Conservation (phyloP, 2,113 vertebrate species). For the Potamarius usumacintae region DNA sequence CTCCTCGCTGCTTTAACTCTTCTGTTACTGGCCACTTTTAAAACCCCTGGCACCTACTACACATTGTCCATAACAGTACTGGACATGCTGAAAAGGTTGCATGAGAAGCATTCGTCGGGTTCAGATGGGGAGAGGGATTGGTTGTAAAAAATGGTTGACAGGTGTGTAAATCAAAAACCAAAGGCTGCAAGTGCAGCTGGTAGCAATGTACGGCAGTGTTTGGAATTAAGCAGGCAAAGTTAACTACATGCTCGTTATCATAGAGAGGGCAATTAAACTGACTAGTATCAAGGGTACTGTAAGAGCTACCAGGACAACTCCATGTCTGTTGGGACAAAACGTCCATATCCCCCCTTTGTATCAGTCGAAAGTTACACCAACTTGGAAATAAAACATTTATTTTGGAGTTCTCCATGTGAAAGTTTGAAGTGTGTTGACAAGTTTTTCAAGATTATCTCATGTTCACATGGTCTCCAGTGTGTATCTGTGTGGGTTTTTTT, state of each 20-base stretch:
- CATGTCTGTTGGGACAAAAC: background rate
- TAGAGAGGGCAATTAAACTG: background rate
- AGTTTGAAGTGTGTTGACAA: background rate
- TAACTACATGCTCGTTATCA: background rate
- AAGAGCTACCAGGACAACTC: background rate
- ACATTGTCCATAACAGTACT: background rate
- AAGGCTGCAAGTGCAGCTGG: background rate
- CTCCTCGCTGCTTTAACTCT: slow-evolving; percentile 33
- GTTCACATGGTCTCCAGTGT: background rate
- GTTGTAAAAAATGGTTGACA: background rate
- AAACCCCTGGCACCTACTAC: slow-evolving; percentile 3
- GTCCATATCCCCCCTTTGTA: background rate
- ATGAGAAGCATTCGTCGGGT: background rate
- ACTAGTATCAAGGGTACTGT: background rate
- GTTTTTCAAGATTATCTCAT: background rate
- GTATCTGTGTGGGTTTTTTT: background rate
- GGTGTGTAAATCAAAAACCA: background rate
- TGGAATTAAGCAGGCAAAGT: background rate
- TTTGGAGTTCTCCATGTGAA: too few species aligned
- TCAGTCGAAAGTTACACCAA: too few species aligned
- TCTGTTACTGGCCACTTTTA: background rate
- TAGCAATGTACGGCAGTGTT: background rate
- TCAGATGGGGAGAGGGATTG: background rate
- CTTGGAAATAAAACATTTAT: too few species aligned
- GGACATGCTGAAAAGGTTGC: background rate